Evolutionary conservation across 2,888 invertebrate species (phyloP), one percentile per base, ranked within the genome.

Genomic region (Bhutanitis thaidina): DNA sequence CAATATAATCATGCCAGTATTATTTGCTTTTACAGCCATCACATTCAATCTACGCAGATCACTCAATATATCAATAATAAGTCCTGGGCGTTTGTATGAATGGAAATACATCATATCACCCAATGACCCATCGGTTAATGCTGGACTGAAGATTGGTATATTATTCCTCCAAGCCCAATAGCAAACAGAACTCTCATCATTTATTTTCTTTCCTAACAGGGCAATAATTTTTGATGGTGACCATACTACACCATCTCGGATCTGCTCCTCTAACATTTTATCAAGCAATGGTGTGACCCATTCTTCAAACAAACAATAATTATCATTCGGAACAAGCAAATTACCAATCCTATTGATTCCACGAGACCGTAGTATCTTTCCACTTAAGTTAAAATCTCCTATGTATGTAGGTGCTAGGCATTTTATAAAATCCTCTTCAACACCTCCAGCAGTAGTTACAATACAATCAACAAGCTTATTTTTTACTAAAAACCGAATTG

Each of bases 31-130:
- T 8, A 98, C 95, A 12, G 99, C 96, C 92, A 99, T 97, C 14
- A 95, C 94, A 82, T 99, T 99, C 20, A 99, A 83, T 49, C 96
- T 91, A 48, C 94, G 91, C 52, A 99, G 89, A 89, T 99, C 99
- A 73, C 97, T 94, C 15, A 98, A 90, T 72, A 99, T 97, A 76
- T 99, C 99, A 41, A 99, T 87, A 25, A 98, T 90, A 7, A 99
- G 90, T 0, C 99, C 99, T 0, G 98, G 97, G 74, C 95, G 95
- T 62, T 94, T 94, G 74, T 94, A 98, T 0, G 98, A 97, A 84
- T 99, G 99, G 73, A 99, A 98, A 78, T 97, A 99, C 93, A 99
- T 96, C 98, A 99, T 99, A 75, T 99, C 99, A 0, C 99, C 98
- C 54, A 96, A 88, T 61, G 98, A 98, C 0, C 99, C 99, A 87